Base-by-base conservation (phyloP, 2,113 vertebrate species). In the Pristiophorus japonicus region DNA sequence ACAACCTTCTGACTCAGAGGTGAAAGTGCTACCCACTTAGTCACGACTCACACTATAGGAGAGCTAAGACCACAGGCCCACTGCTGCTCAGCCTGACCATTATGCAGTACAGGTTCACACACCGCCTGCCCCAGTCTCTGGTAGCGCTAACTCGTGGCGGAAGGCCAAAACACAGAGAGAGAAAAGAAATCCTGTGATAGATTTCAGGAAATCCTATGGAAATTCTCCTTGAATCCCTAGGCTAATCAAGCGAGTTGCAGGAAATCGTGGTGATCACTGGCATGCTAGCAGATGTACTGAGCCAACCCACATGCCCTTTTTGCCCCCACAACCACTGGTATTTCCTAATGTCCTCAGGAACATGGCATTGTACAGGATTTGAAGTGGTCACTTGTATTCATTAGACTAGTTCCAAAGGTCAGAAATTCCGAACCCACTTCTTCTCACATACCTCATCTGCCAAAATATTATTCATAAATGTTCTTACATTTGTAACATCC, bases 151-250 rank as follows among this genome's bases (percentile, higher is more conserved):
- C 85, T 55, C 14, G 85, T 14, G 51, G 24, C 85, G 30, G 1
- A 2, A 88, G 24, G 47, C 27, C 27, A 88, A 24, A 30, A 27
- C 84, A 55, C 85, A 30, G 47, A 88, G 47, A 12, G 47, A 24
- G 85, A 59, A 27, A 51, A 55, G 1, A 30, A 4, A 81, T 20
- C 85, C 51, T 55, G 51, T 27, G 0, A 11, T 51, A 30, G 24
- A 55, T 55, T 88, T 12, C 85, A 88, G 85, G 85, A 88, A 88
- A 88, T 88, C 85, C 85, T 88, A 22, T 55, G 85, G 85, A 88
- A 88, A 51, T 88, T 88, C 27, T 59, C 27, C 24, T 59, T 55
- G 27, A 87, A 27, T 88, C 47, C 85, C 51, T 12, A 24, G 27
- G 85, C 51, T 88, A 88, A 88, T 88, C 85, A 88, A 51, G 85